Evolutionary conservation across 2,113 vertebrate genomes (phyloP), one percentile per base, ranked within the genome.

Genomic region (Melanocharis versteri): DNA sequence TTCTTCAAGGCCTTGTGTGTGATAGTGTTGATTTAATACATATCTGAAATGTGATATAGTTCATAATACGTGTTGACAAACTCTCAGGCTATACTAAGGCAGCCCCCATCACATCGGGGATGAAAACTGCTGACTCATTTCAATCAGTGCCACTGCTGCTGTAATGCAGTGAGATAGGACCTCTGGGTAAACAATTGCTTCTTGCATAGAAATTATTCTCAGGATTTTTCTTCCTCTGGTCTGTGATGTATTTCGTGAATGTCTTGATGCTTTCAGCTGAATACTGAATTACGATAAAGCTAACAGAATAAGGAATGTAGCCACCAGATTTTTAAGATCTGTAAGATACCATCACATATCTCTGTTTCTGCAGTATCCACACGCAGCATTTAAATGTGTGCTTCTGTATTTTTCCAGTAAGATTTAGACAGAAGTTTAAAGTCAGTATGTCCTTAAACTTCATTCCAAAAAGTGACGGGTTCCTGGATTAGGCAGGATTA

Each of bases 401-500:
- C 10, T 57, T 48, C 58, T 69, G 31, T 72, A 37, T 79, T 87
- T 87, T 83, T 90, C 75, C 50, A 45, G 9, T 76, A 48, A 51
- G 39, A 56, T 56, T 83, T 57, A 50, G 45, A 22, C n/a, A 30
- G 10, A 76, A 40, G 13, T 44, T 82, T 56, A 16, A 91, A 82
- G 47, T 78, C 28, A 37, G 5, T 23, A 17, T 60, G 31, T 76
- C 70, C 26, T 93, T 72, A 21, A 68, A 37, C 60, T 87, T 69
- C 18, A 42, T 61, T 48, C 31, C 30, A 27, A 2, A 65, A 48
- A 65, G 57, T 57, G 44, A 4, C 3, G 0, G 1, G 13, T 71
- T 83, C 80, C 82, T 76, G 45, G 90, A 69, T 65, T 76, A 42
- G 24, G 31, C 40, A 69, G 75, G 85, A 87, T 64, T 84, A 76